phyloP scores from a whole-genome alignment of 2,797 vertebrate genomes.

The Falco peregrinus region DNA sequence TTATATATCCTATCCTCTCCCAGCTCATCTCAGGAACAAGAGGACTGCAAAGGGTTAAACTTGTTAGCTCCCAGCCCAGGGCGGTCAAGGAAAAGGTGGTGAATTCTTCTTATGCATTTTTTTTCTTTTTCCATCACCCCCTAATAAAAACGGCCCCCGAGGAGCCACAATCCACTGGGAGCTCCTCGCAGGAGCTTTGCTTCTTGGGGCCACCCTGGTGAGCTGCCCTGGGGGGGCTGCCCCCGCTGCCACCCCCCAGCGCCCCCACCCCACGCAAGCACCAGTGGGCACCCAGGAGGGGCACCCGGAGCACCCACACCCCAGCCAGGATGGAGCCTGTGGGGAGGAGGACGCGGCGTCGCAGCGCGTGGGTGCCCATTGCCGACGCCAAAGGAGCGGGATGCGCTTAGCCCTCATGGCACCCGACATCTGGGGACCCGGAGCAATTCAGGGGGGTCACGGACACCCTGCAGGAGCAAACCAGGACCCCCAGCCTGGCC shows the following conservation, averaged over 20 bases:
- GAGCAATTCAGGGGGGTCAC: background rate
- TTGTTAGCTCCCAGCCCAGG: background rate
- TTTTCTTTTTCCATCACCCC: background rate
- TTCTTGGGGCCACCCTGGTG: background rate
- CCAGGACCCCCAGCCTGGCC: background rate
- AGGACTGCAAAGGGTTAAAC: conserved; percentile 7
- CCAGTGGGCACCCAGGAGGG: background rate
- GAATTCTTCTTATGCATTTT: background rate
- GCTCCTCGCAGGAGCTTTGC: background rate
- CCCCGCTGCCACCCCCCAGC: background rate
- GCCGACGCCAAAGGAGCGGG: rapidly evolving
- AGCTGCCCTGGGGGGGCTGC: background rate
- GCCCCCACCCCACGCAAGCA: background rate
- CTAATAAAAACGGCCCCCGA: rapidly evolving
- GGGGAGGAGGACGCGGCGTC: background rate
- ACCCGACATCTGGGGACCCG: rapidly evolving
- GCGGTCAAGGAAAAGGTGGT: background rate
- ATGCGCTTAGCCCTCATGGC: rapidly evolving
- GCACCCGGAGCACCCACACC: background rate
- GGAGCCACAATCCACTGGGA: background rate
- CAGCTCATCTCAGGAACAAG: conserved; percentile 54
- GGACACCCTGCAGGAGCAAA: background rate
- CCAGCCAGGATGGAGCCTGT: rapidly evolving
- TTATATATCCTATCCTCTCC: background rate
- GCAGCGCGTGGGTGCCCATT: background rate